Conservation (phyloP, 2,888 invertebrate genomes). For the Drosophila flavopinicola region DNA sequence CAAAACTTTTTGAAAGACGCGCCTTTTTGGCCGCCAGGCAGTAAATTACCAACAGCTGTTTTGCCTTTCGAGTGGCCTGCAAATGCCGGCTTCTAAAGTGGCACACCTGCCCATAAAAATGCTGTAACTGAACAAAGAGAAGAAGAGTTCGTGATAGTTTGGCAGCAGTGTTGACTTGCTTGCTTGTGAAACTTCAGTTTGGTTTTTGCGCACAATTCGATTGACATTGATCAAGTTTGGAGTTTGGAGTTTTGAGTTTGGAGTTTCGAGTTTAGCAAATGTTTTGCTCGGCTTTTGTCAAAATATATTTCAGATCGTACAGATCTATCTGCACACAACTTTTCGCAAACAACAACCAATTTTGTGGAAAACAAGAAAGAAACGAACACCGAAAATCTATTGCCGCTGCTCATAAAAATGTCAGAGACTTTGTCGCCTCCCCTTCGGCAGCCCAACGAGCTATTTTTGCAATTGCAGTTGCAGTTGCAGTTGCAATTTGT, state of each 20-base stretch:
- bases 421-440: slow-evolving; percentile 35
- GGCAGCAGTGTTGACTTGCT: background rate
- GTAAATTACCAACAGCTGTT: slow-evolving; percentile 71
- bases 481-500: slow-evolving; percentile 65
- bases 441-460: slow-evolving; percentile 1
- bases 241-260: slow-evolving; percentile 2
- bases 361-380: slow-evolving; percentile 61
- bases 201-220: slow-evolving; percentile 18
- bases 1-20: slow-evolving; percentile 51
- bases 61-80: slow-evolving; percentile 39
- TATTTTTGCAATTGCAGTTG: slow-evolving; percentile 28
- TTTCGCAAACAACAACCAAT: slow-evolving; percentile 74
- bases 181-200: slow-evolving; percentile 12
- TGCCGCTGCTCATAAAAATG: slow-evolving; percentile 75
- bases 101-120: slow-evolving; percentile 11
- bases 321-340: slow-evolving; percentile 40
- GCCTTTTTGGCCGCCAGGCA: slow-evolving; percentile 33
- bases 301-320: slow-evolving; percentile 39
- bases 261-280: slow-evolving; percentile 5
- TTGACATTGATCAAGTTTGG: slow-evolving; percentile 36
- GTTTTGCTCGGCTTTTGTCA: slow-evolving; percentile 17
- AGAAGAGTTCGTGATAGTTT: background rate
- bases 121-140: background rate
- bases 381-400: slow-evolving; percentile 56
- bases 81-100: slow-evolving; percentile 13